Evolutionary conservation across 2,888 invertebrate genomes (phyloP).

Genomic region (Zelleria hepariella): DNA sequence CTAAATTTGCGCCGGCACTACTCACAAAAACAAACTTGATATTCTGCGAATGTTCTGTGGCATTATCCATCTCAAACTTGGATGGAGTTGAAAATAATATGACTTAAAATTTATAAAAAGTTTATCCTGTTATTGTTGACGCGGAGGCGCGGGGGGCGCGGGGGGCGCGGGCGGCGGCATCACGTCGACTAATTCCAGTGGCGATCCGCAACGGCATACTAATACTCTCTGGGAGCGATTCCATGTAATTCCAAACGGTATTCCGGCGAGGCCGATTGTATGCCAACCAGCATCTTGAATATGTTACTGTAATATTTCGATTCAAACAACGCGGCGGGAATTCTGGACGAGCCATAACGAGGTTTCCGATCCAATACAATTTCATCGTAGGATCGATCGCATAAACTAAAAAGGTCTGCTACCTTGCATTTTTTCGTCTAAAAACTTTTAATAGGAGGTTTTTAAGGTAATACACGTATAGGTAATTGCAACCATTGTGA

Average conservation of each 20-base stretch:
- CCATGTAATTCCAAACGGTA: conserved; percentile 55
- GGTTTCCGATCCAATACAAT: background rate
- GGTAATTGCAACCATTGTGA: background rate
- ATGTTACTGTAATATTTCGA: conserved; percentile 42
- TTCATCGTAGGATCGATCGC: background rate
- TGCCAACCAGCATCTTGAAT: conserved; percentile 58
- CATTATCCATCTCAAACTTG: background rate
- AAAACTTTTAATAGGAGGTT: no score
- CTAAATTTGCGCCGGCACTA: background rate
- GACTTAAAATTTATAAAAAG: conserved; percentile 4
- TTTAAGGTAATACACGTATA: no score
- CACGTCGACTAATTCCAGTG: conserved; percentile 65
- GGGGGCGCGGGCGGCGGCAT: conserved; percentile 31
- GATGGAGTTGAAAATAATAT: conserved; percentile 3
- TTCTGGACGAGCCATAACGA: conserved; percentile 4
- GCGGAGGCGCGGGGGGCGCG: conserved; percentile 19
- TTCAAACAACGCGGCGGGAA: conserved; percentile 22
- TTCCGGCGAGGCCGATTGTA: conserved; percentile 40
- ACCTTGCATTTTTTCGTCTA: conserved; percentile 4
- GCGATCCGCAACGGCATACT: conserved; percentile 60
- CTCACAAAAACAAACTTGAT: background rate
- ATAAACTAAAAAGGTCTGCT: background rate
- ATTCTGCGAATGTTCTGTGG: background rate
- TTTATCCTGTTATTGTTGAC: conserved; percentile 39
- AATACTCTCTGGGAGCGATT: conserved; percentile 59